These are phyloP conservation scores for Colistium nudipinnis DNA, from an alignment of 2,113 vertebrate genomes.

Conservation along the genomic window DNA sequence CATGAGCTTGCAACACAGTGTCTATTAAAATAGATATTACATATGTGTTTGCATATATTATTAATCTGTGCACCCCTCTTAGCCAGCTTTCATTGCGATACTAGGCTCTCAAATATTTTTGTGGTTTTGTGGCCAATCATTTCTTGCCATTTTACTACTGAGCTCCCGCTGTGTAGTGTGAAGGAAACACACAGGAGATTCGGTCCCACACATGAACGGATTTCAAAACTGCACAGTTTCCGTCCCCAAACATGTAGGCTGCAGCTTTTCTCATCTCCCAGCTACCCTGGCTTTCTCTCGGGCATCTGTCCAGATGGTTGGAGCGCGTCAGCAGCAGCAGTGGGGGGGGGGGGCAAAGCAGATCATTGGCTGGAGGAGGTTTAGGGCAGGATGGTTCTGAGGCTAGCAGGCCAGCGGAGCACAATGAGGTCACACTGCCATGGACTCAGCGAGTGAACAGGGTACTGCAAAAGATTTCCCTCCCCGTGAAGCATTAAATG, in stretches of 20 bases:
- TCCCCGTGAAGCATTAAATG: conserved; percentile 10
- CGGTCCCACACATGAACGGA: not conserved
- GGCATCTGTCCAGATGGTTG: conserved; percentile 59
- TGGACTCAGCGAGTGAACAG: conserved; percentile 9
- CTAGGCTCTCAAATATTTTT: not conserved
- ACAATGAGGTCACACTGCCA: conserved; percentile 54
- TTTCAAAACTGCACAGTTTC: conserved; percentile 25
- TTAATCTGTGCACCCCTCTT: no score
- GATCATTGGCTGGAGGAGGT: conserved; percentile 44
- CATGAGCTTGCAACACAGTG: no score
- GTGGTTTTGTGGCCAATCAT: not conserved
- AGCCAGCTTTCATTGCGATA: not conserved
- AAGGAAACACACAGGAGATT: not conserved
- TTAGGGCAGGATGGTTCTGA: conserved; percentile 31
- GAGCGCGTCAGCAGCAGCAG: conserved; percentile 29
- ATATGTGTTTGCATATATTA: no score
- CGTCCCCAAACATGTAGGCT: conserved; percentile 18
- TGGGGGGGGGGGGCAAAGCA: conserved; percentile 42
- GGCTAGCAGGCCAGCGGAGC: conserved; percentile 43
- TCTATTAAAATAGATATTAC: no score
- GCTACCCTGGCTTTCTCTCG: conserved; percentile 43
- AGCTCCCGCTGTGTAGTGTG: not conserved
- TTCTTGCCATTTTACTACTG: not conserved
- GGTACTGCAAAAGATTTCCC: conserved; percentile 16
- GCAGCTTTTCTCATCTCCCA: conserved; percentile 41